A percentile compares a stretch with the other conserved stretches of the same genome.
These are phyloP conservation scores for Metridium senile DNA, from an alignment of 92 coral and sea anemone genomes.

Conservation along the genomic window DNA sequence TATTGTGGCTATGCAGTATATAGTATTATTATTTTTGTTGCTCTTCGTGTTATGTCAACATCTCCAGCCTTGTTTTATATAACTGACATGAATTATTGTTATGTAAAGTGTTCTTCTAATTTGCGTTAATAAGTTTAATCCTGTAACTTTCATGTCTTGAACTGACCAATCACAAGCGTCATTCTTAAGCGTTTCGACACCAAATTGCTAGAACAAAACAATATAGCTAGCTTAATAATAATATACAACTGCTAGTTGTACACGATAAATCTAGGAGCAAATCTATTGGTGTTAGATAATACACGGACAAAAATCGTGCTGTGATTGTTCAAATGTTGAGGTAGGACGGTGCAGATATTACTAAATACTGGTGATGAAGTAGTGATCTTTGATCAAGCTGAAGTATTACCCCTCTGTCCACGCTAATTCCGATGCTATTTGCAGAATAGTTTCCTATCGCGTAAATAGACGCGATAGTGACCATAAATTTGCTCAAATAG, in stretches of 20 bases:
- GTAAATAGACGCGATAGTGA: background rate
- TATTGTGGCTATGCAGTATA: too few relatives aligned
- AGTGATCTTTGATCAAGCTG: background rate
- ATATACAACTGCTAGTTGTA: background rate
- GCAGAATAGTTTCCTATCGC: background rate
- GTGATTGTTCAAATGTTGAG: too few relatives aligned
- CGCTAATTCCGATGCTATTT: background rate
- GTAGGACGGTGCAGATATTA: too few relatives aligned
- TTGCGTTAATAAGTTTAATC: constrained; percentile 4
- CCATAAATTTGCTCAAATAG: background rate
- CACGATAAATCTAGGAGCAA: background rate
- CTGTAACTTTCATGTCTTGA: background rate
- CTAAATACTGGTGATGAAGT: too few relatives aligned
- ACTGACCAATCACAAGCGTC: constrained; percentile 11
- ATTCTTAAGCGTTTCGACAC: constrained; percentile 10
- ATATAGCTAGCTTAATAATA: background rate
- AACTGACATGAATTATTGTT: constrained; percentile 18
- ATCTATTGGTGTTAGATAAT: background rate
- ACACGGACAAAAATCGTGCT: too few relatives aligned
- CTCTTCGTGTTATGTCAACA: constrained; percentile 11
- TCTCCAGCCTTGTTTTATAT: background rate
- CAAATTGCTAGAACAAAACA: constrained; percentile 9
- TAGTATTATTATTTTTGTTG: too few relatives aligned
- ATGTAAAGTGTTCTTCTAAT: constrained; percentile 21
- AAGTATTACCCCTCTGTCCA: background rate